Evolutionary conservation across 2,888 invertebrate species (phyloP), one percentile per base, ranked within the genome.

Genomic region (Tortrix viridana): DNA sequence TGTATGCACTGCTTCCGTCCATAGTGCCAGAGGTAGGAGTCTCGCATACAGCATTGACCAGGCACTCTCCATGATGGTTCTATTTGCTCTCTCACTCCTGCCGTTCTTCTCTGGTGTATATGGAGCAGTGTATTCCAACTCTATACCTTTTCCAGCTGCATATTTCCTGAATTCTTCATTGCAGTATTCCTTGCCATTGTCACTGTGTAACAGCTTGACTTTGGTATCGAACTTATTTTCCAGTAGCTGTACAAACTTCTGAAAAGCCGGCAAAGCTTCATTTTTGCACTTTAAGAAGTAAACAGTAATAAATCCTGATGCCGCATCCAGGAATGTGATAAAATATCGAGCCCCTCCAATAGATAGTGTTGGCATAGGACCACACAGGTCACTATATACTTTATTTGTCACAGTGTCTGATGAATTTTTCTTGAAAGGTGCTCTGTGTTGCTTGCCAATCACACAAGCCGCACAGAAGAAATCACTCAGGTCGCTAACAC

Each of bases 1-100:
- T 55, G 74, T 77, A 4, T 75, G 71, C 0, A 81, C 73, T 4
- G 83, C 84, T 68, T 85, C 84, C 3, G 81, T 81, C 84, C 82
- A 85, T 6, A 80, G 16, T 19, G 67, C 6, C 5, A 71, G 16
- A 20, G 71, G 54, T 0, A 74, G 5, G 49, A 71, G 52, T 7
- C 61, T 32, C 0, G 70, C 71, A 70, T 75, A 69, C 1, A 76
- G 44, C 76, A 77, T 75, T 0, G 75, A 67, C 1, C 71, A 58
- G 6, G 75, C 72, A 63, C 66, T 72, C 23, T 76, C 74, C 18
- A 78, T 71, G 1, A 81, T 70, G 0, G 79, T 79, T 0, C 81
- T 44, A 1, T 69, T 72, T 38, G 80, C 79, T n/a, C 81, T 53
- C 47, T 81, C 74, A 60, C 71, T 73, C 0, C 74, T 50, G 0